A percentile compares a stretch with the other conserved stretches of the same genome.
These are phyloP conservation scores for Scaptomyza cyrtandrae DNA, from an alignment of 2,888 invertebrate genomes.

Conservation along the genomic window DNA sequence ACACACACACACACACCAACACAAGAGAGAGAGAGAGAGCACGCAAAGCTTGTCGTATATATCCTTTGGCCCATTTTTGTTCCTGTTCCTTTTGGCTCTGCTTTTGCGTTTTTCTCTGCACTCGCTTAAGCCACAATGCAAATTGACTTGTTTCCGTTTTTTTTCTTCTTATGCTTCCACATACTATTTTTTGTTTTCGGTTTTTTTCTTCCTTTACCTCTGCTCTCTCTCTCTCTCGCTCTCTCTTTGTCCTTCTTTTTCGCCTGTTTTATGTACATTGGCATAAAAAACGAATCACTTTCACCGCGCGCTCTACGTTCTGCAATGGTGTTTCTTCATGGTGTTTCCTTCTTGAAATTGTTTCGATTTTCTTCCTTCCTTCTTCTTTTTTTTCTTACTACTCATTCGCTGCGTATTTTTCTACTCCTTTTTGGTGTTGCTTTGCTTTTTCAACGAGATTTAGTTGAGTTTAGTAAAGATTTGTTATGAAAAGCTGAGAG, in stretches of 20 bases:
- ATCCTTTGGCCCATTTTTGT: conserved; percentile 45
- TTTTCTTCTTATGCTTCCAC: conserved; percentile 22
- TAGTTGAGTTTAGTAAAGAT: neutral
- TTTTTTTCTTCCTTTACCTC: conserved; percentile 13
- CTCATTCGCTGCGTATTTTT: too few species aligned
- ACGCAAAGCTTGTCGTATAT: conserved; percentile 35
- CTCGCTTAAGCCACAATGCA: conserved; percentile 77
- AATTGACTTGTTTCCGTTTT: conserved; percentile 76
- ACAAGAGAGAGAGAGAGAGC: neutral
- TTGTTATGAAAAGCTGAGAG: neutral
- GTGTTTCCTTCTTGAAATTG: conserved; percentile 56
- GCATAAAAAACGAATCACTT: conserved; percentile 55
- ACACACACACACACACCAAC: neutral
- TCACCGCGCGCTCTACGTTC: conserved; percentile 24
- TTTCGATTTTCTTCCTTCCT: conserved; percentile 43
- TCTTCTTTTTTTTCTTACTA: neutral
- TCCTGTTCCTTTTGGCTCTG: conserved; percentile 39
- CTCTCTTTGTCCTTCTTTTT: neutral
- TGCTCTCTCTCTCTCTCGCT: neutral
- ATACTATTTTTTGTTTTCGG: neutral
- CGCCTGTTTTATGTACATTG: conserved; percentile 61
- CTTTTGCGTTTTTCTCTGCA: conserved; percentile 34
- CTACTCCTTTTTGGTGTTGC: too few species aligned
- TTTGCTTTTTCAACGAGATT: neutral
- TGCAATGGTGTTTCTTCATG: conserved; percentile 22